Evolutionary conservation across 2,797 vertebrate species (phyloP), one percentile per base, ranked within the genome.

Genomic region (Micrastur ruficollis): DNA sequence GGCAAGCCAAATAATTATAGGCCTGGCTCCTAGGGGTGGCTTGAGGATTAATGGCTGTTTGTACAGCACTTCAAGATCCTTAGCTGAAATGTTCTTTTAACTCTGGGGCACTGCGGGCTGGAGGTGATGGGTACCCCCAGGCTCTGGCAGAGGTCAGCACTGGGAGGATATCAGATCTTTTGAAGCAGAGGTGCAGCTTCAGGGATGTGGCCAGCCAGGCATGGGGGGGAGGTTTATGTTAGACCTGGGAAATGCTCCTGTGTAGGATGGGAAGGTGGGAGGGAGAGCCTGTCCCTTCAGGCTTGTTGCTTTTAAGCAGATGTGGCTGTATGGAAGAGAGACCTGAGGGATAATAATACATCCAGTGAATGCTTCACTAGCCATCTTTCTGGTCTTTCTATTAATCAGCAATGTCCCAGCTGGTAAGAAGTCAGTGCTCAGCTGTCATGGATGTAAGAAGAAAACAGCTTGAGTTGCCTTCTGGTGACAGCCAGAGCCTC

Each of bases 21-120:
- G 31, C 36, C 76, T 70, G 70, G 55, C 52, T 95, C 74, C 36
- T 68, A 73, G 83, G 52, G 84, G 66, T 65, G 71, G 38, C 79
- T 92, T 63, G 44, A 95, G 74, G 78, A 96, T 90, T 95, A 95
- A 93, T 65, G 56, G 71, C 32, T 92, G 66, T 85, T 93, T 94
- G 90, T 87, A 63, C 66, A 80, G 83, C 36, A 65, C 83, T 94
- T 56, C 5, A 23, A 86, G 90, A 87, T 93, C 94, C 78, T 84
- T 59, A 36, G 71, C 49, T 89, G 53, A 86, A 93, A 68, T 25
- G 71, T 58, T 44, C 67, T 89, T 79, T 74, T 46, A 81, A 67
- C 38, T 87, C 63, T 3, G 8, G 55, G 53, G 38, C 66, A 14
- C 73, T 53, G 50, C 0, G 3, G 73, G 17, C 82, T 90, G 58